Base-by-base conservation (phyloP, 2,113 vertebrate genomes). In the Notarius quadriscutis region DNA sequence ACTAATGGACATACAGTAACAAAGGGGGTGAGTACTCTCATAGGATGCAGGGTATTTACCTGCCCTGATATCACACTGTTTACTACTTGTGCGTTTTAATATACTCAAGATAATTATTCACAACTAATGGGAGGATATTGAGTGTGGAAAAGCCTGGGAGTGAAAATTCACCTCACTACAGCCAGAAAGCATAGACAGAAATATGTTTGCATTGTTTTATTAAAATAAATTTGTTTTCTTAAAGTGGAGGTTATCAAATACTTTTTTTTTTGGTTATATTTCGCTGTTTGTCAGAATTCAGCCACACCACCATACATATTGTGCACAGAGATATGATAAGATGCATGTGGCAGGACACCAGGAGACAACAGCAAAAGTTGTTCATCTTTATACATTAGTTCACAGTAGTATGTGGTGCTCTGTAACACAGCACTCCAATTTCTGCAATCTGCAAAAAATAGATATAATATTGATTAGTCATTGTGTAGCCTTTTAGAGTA, bases 361-460 rank as follows among this genome's bases (percentile, higher is more conserved):
- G 7, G 74, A 53, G 74, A 78, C 20, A 55, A 12, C 22, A 53
- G 74, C 10, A 53, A 78, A n/a, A 50, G 5, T 50, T n/a, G 11
- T 53, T 53, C 5, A 53, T 75, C 41, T 17, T 60, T 53, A 53
- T 41, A 53, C 67, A 72, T 58, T 58, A 50, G 53, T 3, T 34
- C 20, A 84, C 71, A 85, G 57, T 7, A 25, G n/a, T 30, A 55
- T 12, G 50, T 30, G 34, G 51, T 30, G 83, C 67, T 34, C 41
- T 41, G 48, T 25, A 60, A 11, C 20, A 84, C 15, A 11, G 67
- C 85, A 86, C 87, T 87, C 88, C 67, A 50, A 84, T 89, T 89
- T 87, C 91, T 75, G 88, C 51, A 86, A 62, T 84, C 89, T 84
- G 83, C 85, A 62, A 62, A 83, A 58, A 90, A 89, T 30, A 89